phyloP scores from a whole-genome alignment of 2,113 vertebrate genomes.

The Pomatorhinus ruficollis region DNA sequence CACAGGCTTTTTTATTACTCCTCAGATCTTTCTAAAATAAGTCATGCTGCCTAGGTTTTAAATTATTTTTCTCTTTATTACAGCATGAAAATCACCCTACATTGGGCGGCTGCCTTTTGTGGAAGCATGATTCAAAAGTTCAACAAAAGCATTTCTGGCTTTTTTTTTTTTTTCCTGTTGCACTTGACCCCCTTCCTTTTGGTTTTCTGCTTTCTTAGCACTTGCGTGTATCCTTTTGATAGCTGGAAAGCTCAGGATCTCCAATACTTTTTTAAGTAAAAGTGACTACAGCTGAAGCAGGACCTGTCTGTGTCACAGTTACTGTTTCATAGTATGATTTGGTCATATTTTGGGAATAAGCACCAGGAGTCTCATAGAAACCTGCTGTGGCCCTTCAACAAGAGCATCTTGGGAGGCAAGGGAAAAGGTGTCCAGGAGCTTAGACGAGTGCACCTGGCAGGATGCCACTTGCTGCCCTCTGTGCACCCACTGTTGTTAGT shows the following conservation, averaged over 20 bases:
- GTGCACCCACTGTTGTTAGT: neutral
- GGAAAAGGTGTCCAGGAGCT: neutral
- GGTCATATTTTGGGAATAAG: neutral
- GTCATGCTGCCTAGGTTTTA: conserved; percentile 20
- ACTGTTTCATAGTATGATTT: neutral
- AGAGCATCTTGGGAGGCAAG: neutral
- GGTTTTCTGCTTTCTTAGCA: neutral
- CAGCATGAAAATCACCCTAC: neutral
- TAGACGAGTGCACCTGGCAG: neutral
- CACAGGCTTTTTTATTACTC: conserved; percentile 30
- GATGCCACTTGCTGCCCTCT: neutral
- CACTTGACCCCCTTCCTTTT: neutral
- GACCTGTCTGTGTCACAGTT: neutral
- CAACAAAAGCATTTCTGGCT: neutral
- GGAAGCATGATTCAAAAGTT: neutral
- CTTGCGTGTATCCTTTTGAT: neutral
- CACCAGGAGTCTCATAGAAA: neutral
- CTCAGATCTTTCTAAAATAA: conserved; percentile 26
- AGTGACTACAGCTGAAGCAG: neutral
- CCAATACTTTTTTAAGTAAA: neutral
- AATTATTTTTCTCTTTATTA: conserved; percentile 35
- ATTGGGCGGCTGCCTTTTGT: neutral
- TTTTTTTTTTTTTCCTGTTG: neutral
- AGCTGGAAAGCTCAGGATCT: neutral
- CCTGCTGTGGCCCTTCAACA: neutral